Evolutionary conservation across 2,888 invertebrate genomes (phyloP), one percentile per base, ranked within the genome.

Genomic region (Phortica okadai): DNA sequence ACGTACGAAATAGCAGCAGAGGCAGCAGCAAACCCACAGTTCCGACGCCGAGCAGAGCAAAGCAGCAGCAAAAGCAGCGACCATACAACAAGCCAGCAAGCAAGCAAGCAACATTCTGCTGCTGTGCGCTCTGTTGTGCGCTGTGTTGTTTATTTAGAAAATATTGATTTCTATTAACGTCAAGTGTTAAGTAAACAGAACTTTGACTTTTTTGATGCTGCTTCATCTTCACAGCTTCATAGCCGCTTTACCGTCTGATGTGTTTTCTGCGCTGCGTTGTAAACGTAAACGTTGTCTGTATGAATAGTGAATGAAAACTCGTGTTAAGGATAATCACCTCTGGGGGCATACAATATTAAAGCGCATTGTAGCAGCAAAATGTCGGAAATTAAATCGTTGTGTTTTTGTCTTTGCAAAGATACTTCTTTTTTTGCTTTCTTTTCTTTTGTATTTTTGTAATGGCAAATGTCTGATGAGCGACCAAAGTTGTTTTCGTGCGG

Each of bases 121-220:
- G n/a, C n/a, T 6, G 16, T 56, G 56, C 14, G 5, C 16, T 16
- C 56, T 56, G 33, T 33, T 33, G 33, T 33, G 33, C 33, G 21
- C 21, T 21, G 21, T 45, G 6, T 75, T 82, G 69, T 84, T 78
- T 85, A 86, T 85, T 85, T 85, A 79, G 86, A 85, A 86, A 85
- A 85, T 85, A 85, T 85, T 85, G 85, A 85, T 85, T 85, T 86
- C 85, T 85, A 86, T 85, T 85, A 85, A 81, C 81, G 79, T 79
- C 82, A 82, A 85, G 85, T 84, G 85, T 77, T 80, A 81, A 80
- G 74, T 80, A 85, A 85, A 84, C 82, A 80, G 76, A 76, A 72
- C 70, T 72, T 72, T 72, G 70, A 56, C 70, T 72, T 72, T 54
- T 44, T 8, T 50, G 50, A 11, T 50, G 50, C 50, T 33, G 33